Evolutionary conservation across 2,888 invertebrate genomes (phyloP), one percentile per base, ranked within the genome.

Genomic region (Auanema freiburgensis): DNA sequence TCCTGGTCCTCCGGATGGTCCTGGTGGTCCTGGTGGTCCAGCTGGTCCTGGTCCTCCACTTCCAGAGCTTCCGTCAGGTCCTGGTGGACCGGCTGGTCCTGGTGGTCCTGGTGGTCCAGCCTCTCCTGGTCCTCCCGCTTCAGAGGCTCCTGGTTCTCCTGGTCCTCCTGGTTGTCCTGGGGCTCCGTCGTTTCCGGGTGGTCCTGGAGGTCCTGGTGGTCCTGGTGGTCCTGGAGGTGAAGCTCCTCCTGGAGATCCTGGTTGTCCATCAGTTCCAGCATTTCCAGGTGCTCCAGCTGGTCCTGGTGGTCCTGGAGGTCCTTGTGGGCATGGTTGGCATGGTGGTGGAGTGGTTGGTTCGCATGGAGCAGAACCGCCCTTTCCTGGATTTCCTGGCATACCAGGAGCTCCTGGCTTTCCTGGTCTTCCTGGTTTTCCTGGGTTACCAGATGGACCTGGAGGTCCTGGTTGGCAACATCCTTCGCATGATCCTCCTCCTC

Each of bases 391-490:
- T 67, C 76, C 68, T 64, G 76, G 66, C 58, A 69, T 69, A 67
- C 76, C 78, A 62, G 74, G 67, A 16, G 72, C 58, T 66, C 72
- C 72, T 54, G 72, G 68, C 59, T 68, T 72, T 68, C 72, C 72
- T 43, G 72, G 70, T 68, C 72, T 58, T 66, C 72, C 72, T 54
- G 72, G 68, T 57, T 68, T 72, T 68, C 72, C 72, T 43, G 72
- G 70, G 54, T 66, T 66, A 63, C 74, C 74, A 46, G 66, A 67
- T 50, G 74, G 67, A 61, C 72, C 72, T 57, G 72, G 63, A 54
- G 72, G 69, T 64, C 72, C 72, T 50, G 72, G 72, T 24, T 80
- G 65, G 66, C 80, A 80, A 69, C 80, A 80, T 50, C 76, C 77
- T 50, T 73, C 74, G 62, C 80, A 80, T 18, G 43, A 24, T 52